Evolutionary conservation across 2,113 vertebrate species (phyloP).

Genomic region (Tetrax tetrax): DNA sequence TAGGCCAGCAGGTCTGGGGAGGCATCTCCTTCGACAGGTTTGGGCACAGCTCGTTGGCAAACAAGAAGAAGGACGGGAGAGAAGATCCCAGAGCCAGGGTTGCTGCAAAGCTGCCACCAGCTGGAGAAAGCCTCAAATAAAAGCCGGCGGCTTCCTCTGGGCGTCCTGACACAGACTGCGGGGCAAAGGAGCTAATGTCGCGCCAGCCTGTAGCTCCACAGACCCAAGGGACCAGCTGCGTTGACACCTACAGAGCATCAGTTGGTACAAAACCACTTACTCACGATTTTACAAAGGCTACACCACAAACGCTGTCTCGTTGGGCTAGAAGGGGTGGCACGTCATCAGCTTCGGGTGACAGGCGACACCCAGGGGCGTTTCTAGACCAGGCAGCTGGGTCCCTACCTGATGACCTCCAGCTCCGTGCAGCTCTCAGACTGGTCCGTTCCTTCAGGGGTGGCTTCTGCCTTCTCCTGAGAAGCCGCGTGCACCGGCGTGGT

Average conservation of each 20-base stretch:
- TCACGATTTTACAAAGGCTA: neutral
- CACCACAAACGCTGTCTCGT: accelerated
- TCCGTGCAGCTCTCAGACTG: constrained; percentile 75
- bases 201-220: neutral
- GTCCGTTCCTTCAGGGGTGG: constrained; percentile 68
- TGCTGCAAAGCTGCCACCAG: constrained; percentile 29
- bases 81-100: neutral
- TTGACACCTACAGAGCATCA: neutral
- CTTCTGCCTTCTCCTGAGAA: constrained; percentile 46
- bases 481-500: constrained; percentile 85
- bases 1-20: neutral
- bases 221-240: neutral
- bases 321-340: neutral
- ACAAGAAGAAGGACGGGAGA: neutral
- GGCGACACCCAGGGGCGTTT: too few relatives aligned
- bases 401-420: constrained; percentile 95
- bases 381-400: neutral
- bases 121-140: neutral
- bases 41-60: neutral
- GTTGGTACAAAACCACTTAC: neutral
- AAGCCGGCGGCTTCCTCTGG: neutral
- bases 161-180: neutral
- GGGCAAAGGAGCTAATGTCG: neutral
- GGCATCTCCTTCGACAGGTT: neutral
- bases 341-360: neutral